phyloP scores from a whole-genome alignment of 2,888 invertebrate species.

The Cephus rjabovi region DNA sequence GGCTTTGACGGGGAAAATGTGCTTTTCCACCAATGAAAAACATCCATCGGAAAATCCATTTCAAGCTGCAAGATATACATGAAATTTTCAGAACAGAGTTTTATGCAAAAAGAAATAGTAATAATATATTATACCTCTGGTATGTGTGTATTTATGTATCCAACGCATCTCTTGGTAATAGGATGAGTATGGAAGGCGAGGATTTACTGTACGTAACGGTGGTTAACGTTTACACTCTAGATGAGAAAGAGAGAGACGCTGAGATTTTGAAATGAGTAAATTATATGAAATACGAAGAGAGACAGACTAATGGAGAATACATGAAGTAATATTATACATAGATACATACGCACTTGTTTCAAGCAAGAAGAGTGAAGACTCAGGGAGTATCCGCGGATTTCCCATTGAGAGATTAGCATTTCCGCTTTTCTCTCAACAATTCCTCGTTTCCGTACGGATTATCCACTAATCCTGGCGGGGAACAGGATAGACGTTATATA shows the following conservation, averaged over 20 bases:
- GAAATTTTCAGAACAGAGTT: neutral
- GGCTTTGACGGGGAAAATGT: conserved; percentile 5
- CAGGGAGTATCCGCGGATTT: conserved; percentile 52
- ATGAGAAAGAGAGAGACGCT: neutral
- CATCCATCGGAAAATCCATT: neutral
- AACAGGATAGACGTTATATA: conserved; percentile 34
- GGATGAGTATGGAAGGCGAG: neutral
- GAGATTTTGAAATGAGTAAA: neutral
- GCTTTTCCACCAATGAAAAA: neutral
- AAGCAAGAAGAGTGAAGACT: conserved; percentile 44
- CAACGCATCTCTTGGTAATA: neutral
- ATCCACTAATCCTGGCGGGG: conserved; percentile 61
- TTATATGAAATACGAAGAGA: neutral
- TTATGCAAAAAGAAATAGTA: neutral
- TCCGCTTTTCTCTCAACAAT: conserved; percentile 64
- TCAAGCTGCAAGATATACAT: neutral
- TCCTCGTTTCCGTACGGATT: conserved; percentile 62
- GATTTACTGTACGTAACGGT: neutral
- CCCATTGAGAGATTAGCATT: conserved; percentile 66
- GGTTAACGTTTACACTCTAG: neutral
- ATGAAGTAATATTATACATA: neutral
- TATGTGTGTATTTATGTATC: neutral
- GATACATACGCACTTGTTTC: conserved; percentile 22
- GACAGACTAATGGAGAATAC: neutral
- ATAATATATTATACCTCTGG: neutral